Base-by-base conservation (phyloP, 37 sponge, comb jelly and placozoan species). In the Geodia barretti region DNA sequence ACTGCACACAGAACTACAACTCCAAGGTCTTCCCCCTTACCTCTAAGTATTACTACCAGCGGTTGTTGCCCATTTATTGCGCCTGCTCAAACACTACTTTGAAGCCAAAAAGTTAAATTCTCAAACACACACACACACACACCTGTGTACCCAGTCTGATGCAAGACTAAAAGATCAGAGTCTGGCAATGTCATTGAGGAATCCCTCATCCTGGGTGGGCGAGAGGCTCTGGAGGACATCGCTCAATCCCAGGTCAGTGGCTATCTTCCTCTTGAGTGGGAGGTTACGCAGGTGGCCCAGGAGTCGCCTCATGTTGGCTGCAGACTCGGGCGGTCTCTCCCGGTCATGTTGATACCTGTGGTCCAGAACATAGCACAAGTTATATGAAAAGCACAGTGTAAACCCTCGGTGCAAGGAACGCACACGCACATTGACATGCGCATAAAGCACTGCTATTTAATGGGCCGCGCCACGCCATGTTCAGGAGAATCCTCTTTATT, bases 251-350 rank as follows among this genome's bases (percentile, higher is more conserved):
- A 87, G 70, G 21, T 88, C 77, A 17, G 39, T 39, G 11, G 88
- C 82, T 23, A 88, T 34, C 72, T 77, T 88, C 14, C 59, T 36
- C 41, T 76, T 75, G 21, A 88, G 62, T 8, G 83, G 43, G 9
- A 88, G 40, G 64, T 71, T 82, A 40, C 73, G 63, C 29, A 81
- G 34, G 64, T 81, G 69, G 0, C 37, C 28, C 40, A 88, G 64
- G 2, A 88, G 34, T 39, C 60, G 75, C 62, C 33, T 75, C 88
- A 88, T 88, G 77, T 88, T 88, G 32, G 28, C 30, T 3, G 83
- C 39, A 21, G 77, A 41, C 25, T 88, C 88, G 26, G 33, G 60
- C 0, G 81, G 68, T 58, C 62, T 74, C 7, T 67, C 81, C 30
- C 81, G 64, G 32, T 80, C 87, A 33, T 62, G 68, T 17, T 66